Conservation (phyloP, 1,140 invertebrate species). For the Campoletis sonorensis region DNA sequence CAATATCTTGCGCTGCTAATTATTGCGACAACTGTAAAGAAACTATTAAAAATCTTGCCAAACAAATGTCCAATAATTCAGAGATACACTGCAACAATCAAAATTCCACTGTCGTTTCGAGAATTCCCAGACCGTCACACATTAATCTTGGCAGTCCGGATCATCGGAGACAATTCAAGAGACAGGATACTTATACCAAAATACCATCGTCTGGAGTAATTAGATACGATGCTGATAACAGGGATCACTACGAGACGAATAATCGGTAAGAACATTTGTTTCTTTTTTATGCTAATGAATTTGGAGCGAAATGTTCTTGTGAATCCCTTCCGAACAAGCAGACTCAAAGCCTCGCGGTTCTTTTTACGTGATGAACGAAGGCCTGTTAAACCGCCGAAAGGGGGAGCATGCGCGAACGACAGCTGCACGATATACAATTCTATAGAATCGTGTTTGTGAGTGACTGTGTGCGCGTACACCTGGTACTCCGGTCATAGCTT, state of each 20-base stretch:
- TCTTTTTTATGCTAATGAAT: not conserved
- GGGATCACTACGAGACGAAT: conserved; percentile 67
- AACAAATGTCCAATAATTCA: conserved; percentile 71
- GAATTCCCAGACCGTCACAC: conserved; percentile 69
- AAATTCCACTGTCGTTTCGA: conserved; percentile 61
- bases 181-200: conserved; percentile 72
- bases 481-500: not conserved
- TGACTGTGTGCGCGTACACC: not conserved
- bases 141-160: conserved; percentile 62
- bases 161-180: conserved; percentile 66
- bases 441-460: conserved; percentile 12
- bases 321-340: not conserved
- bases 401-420: conserved; percentile 37
- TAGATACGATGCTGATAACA: conserved; percentile 70
- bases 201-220: conserved; percentile 63
- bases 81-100: conserved; percentile 57
- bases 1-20: conserved; percentile 77
- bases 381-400: not conserved
- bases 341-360: conserved; percentile 11
- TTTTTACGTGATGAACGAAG: not conserved
- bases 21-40: conserved; percentile 83
- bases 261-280: conserved; percentile 59
- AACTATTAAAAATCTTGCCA: conserved; percentile 77
- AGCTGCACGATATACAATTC: conserved; percentile 31
- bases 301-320: not conserved